Conservation (phyloP, 2,113 vertebrate species). For the Notechis scutatus region DNA sequence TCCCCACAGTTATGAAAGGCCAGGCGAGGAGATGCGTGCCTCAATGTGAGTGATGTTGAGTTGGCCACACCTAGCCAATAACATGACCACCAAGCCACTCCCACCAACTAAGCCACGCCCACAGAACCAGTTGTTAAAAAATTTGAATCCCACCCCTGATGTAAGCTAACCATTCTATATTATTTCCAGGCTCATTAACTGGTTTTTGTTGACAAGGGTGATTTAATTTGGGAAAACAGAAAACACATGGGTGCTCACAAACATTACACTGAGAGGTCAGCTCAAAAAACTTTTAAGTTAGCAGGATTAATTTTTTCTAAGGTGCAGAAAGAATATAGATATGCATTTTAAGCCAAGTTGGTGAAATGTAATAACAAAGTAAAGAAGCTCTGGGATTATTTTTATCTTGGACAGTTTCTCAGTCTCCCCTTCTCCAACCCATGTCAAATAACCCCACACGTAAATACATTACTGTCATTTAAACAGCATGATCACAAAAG, state of each 20-base stretch:
- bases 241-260: constrained; percentile 1
- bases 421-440: too few species aligned
- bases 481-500: neutral
- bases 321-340: neutral
- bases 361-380: neutral
- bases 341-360: neutral
- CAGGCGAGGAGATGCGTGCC: too few species aligned
- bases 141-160: neutral
- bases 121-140: too few species aligned
- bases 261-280: neutral
- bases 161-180: constrained; percentile 11
- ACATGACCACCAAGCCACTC: too few species aligned
- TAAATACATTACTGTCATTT: neutral
- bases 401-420: neutral
- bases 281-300: neutral
- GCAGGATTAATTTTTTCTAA: neutral
- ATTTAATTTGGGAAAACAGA: constrained; percentile 14
- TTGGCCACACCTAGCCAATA: too few species aligned
- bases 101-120: too few species aligned
- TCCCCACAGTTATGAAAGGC: too few species aligned
- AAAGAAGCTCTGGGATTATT: neutral
- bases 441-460: neutral
- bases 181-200: constrained; percentile 32
- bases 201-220: constrained; percentile 15
- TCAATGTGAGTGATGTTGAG: too few species aligned